phyloP scores from a whole-genome alignment of 1,140 invertebrate species.

The Camponotus floridanus region DNA sequence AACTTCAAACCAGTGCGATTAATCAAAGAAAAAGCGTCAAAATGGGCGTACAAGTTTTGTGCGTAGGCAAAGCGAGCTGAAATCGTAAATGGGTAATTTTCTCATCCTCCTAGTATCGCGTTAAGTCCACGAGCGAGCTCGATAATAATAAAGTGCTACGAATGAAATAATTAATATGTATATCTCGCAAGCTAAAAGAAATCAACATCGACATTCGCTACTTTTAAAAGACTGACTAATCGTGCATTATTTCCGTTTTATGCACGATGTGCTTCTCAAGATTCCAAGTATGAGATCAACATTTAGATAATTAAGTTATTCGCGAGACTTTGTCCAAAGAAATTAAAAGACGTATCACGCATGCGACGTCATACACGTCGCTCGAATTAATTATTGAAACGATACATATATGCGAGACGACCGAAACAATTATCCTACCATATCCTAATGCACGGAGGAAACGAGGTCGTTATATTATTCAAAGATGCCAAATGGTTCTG shows the following conservation, averaged over 20 bases:
- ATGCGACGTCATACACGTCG: constrained; percentile 13
- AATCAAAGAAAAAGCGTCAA: constrained; percentile 68
- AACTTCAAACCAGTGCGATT: constrained; percentile 72
- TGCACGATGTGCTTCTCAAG: not conserved
- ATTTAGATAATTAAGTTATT: not conserved
- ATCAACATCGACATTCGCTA: constrained; percentile 2
- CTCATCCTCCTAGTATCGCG: constrained; percentile 6
- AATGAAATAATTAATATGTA: not conserved
- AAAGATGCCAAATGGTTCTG: constrained; percentile 48
- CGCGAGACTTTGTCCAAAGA: constrained; percentile 3
- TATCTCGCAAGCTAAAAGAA: constrained; percentile 10
- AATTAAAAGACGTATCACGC: constrained; percentile 26
- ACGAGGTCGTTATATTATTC: constrained; percentile 52
- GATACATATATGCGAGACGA: constrained; percentile 40
- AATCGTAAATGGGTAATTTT: constrained; percentile 9
- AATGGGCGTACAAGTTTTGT: constrained; percentile 68
- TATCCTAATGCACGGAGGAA: constrained; percentile 56
- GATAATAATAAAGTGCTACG: not conserved
- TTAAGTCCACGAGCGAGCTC: not conserved
- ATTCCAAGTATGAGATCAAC: not conserved
- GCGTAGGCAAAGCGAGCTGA: constrained; percentile 74
- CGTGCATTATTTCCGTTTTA: constrained; percentile 9
- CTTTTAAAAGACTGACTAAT: not conserved
- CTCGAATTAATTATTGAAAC: constrained; percentile 45
- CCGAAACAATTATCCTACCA: constrained; percentile 50